Percentiles rank a stretch among this genome's conserved stretches.
These are phyloP conservation scores for Diabrotica undecimpunctata DNA, from an alignment of 1,140 invertebrate genomes.

Conservation along the genomic window DNA sequence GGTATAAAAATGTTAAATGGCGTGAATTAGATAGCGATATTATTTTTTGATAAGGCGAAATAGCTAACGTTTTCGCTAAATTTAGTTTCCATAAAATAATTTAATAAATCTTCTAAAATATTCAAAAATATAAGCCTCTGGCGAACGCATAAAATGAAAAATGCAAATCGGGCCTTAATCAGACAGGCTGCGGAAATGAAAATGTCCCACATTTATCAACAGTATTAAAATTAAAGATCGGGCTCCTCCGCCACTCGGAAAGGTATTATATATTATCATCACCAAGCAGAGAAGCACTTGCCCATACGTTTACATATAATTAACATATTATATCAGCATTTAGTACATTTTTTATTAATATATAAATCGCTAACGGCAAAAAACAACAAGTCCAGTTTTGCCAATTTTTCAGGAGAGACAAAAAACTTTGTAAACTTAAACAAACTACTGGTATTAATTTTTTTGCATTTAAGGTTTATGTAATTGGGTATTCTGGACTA, in stretches of 20 bases:
- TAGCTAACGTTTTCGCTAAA: neutral
- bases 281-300: neutral
- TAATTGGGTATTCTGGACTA: too few relatives aligned
- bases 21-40: neutral
- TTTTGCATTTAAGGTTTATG: too few relatives aligned
- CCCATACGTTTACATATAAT: too few relatives aligned
- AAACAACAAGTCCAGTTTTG: too few relatives aligned
- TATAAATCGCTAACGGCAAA: too few relatives aligned
- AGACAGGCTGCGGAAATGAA: constrained; percentile 18
- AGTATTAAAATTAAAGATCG: constrained; percentile 18
- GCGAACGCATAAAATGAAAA: constrained; percentile 16
- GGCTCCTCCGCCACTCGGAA: constrained; percentile 1
- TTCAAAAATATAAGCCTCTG: neutral
- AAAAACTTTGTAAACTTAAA: too few relatives aligned
- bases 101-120: constrained; percentile 3
- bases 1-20: too few relatives aligned
- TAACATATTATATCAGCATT: too few relatives aligned
- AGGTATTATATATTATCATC: constrained; percentile 17
- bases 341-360: too few relatives aligned
- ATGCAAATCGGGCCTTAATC: constrained; percentile 17
- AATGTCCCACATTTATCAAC: constrained; percentile 19
- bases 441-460: too few relatives aligned
- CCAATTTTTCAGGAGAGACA: too few relatives aligned
- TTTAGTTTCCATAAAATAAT: constrained; percentile 3
- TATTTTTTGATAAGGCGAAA: neutral